Conservation (phyloP, 2,113 vertebrate genomes). For the Eclectus roratus region DNA sequence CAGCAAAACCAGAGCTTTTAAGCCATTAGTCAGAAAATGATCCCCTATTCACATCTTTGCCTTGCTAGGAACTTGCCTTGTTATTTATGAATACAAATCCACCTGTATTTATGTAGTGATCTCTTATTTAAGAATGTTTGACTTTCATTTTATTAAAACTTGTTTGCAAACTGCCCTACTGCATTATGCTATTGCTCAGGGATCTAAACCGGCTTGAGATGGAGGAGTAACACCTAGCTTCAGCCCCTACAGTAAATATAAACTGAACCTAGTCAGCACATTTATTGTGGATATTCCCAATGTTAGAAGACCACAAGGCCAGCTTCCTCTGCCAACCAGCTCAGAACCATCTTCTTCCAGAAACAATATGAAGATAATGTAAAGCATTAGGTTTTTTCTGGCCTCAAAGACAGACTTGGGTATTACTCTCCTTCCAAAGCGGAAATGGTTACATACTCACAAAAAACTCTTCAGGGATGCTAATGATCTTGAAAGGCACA, state of each 20-base stretch:
- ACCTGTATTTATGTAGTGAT: background rate
- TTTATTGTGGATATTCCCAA: background rate
- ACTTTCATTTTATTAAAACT: background rate
- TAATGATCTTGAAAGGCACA: background rate
- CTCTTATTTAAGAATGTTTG: background rate
- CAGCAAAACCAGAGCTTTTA: background rate
- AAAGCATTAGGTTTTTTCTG: background rate
- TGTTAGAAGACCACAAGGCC: background rate
- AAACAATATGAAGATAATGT: rapidly evolving
- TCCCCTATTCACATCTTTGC: background rate
- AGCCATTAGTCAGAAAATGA: background rate
- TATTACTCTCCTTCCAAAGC: background rate
- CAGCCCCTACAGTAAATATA: background rate
- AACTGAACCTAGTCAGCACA: background rate
- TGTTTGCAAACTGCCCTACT: background rate
- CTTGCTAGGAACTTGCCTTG: background rate
- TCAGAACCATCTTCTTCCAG: background rate
- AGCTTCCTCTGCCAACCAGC: background rate
- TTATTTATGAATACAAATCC: background rate
- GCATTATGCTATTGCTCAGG: background rate
- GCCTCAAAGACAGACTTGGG: background rate
- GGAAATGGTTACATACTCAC: background rate
- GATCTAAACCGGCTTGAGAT: background rate
- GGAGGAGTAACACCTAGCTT: background rate
- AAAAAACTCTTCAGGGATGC: background rate